Conservation (phyloP, 35 echinoderm and acorn worm species). For the Holothuria glaberrima region DNA sequence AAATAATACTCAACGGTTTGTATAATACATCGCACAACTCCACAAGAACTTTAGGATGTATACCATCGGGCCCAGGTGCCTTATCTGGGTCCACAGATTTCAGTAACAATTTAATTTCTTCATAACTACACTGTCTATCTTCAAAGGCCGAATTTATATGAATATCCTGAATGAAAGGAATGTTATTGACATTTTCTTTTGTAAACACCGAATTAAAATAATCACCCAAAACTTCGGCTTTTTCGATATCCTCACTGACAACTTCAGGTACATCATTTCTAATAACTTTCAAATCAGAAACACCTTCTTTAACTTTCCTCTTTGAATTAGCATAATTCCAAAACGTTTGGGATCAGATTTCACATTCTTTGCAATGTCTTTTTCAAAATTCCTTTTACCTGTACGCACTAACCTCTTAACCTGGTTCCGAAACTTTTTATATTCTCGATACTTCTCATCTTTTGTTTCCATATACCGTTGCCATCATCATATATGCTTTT, state of each 20-base stretch:
- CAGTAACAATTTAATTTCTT: not conserved
- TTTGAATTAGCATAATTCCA: slow-evolving; percentile 42
- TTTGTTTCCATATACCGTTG: slow-evolving; percentile 22
- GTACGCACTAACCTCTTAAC: not conserved
- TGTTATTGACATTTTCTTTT: slow-evolving; percentile 6
- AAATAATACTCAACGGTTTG: slow-evolving; percentile 22
- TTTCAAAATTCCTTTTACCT: not conserved
- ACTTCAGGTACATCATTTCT: not conserved
- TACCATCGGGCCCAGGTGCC: not conserved
- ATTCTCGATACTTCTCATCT: slow-evolving; percentile 5
- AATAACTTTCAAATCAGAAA: slow-evolving; percentile 13
- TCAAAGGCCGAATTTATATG: not conserved
- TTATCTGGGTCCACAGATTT: not conserved
- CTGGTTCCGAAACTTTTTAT: not conserved
- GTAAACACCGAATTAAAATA: slow-evolving; percentile 10
- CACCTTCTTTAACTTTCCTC: not conserved
- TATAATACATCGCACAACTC: not conserved
- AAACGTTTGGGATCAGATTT: slow-evolving; percentile 3
- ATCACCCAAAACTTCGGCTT: slow-evolving; percentile 13
- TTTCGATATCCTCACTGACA: slow-evolving; percentile 1
- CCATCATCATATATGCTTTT: slow-evolving; percentile 27
- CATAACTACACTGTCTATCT: not conserved
- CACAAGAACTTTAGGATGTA: slow-evolving; percentile 8
- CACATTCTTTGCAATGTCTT: too few relatives aligned
- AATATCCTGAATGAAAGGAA: not conserved